A percentile compares a stretch with the other conserved stretches of the same genome.
phyloP scores from a whole-genome alignment of 1,140 invertebrate genomes.

The Zaprionus davidi region DNA sequence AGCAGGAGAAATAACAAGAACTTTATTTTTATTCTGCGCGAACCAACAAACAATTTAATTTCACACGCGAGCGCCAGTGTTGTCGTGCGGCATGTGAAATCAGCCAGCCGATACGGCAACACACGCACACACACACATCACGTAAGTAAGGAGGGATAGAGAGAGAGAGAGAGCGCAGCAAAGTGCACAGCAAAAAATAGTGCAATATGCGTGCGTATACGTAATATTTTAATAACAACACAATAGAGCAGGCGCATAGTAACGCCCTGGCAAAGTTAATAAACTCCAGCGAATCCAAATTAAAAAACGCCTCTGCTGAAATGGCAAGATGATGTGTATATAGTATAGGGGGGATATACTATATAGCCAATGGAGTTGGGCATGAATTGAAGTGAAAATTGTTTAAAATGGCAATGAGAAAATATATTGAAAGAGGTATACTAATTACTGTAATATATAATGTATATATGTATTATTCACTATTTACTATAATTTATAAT shows the following conservation, averaged over 20 bases:
- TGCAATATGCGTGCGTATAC: slow-evolving; percentile 10
- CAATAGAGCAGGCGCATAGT: background rate
- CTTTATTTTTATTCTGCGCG: slow-evolving; percentile 79
- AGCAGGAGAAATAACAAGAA: slow-evolving; percentile 37
- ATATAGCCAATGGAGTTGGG: too few species aligned
- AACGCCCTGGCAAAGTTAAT: background rate
- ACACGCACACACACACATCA: slow-evolving; percentile 9
- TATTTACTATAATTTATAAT: too few species aligned
- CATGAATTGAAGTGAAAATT: too few species aligned
- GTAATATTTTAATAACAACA: slow-evolving; percentile 10
- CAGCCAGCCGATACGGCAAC: slow-evolving; percentile 59
- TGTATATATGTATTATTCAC: too few species aligned
- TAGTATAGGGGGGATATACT: too few species aligned
- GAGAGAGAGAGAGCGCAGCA: background rate
- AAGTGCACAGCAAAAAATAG: slow-evolving; percentile 10
- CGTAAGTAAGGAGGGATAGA: background rate
- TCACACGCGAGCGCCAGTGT: slow-evolving; percentile 79
- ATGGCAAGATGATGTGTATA: background rate
- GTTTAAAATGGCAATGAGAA: background rate
- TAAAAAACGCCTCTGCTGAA: background rate
- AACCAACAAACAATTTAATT: slow-evolving; percentile 81
- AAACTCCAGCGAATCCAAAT: background rate
- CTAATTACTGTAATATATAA: too few species aligned
- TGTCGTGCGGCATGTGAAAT: slow-evolving; percentile 77
- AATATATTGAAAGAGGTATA: background rate